A percentile compares a stretch with the other conserved stretches of the same genome.
These are phyloP conservation scores for Eristalis intricaria DNA, from an alignment of 2,888 invertebrate genomes.

Conservation along the genomic window DNA sequence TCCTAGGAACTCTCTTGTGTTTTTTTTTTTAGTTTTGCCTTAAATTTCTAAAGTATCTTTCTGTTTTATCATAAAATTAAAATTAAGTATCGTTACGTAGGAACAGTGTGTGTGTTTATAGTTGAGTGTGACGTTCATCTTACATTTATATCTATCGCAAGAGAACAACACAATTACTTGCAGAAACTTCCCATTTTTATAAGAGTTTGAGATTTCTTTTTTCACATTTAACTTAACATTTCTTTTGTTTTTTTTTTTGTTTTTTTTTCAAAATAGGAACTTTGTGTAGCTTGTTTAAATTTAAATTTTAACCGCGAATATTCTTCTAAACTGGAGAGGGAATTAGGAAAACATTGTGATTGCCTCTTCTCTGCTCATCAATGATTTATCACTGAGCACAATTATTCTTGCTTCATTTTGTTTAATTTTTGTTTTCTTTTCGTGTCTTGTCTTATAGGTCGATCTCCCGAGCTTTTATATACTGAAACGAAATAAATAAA, in stretches of 20 bases:
- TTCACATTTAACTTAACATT: background rate
- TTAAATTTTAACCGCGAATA: constrained; percentile 30
- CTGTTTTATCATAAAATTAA: constrained; percentile 20
- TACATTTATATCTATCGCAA: constrained; percentile 22
- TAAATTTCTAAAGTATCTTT: constrained; percentile 52
- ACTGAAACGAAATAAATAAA: background rate
- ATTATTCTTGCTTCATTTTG: background rate
- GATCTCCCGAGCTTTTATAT: background rate
- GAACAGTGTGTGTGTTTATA: constrained; percentile 49
- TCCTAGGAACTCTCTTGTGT: constrained; percentile 55
- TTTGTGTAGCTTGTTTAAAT: constrained; percentile 35
- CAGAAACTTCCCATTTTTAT: constrained; percentile 40
- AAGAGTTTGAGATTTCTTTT: background rate
- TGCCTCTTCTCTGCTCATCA: background rate
- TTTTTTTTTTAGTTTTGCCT: constrained; percentile 23
- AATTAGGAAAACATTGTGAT: background rate
- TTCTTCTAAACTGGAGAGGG: constrained; percentile 17
- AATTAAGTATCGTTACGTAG: constrained; percentile 56
- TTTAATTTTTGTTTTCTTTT: background rate
- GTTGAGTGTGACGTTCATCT: constrained; percentile 15
- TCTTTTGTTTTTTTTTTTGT: constrained; percentile 13
- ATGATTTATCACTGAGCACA: no score
- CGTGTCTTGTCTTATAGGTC: background rate
- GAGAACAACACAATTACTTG: constrained; percentile 7
- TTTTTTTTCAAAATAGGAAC: constrained; percentile 57